Percentiles rank a stretch among this genome's conserved stretches.
These are phyloP conservation scores for Drosophila antonietae DNA, from an alignment of 2,888 invertebrate genomes.

Conservation along the genomic window DNA sequence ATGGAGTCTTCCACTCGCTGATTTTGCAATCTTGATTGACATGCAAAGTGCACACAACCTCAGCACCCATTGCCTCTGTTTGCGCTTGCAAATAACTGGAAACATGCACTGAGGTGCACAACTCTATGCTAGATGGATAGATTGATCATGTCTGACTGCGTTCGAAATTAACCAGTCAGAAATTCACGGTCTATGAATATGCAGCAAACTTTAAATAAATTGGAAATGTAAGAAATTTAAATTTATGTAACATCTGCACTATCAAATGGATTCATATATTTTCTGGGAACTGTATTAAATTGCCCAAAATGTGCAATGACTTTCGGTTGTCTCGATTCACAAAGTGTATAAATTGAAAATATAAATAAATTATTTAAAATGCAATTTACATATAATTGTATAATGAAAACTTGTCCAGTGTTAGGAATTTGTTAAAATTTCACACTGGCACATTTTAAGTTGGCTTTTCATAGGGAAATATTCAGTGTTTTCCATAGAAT, in stretches of 20 bases:
- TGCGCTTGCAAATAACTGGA: conserved; percentile 34
- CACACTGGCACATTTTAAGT: conserved; percentile 58
- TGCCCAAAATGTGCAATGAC: too few relatives aligned
- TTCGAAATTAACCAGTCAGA: conserved; percentile 1
- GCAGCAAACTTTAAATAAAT: not conserved
- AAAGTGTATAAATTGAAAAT: conserved; percentile 31
- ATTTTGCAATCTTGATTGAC: conserved; percentile 72
- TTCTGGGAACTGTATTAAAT: too few relatives aligned
- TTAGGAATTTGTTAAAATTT: conserved; percentile 55
- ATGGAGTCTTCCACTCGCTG: conserved; percentile 30
- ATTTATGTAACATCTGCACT: not conserved
- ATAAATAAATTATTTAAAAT: conserved; percentile 27
- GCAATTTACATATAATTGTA: conserved; percentile 29
- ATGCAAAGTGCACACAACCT: conserved; percentile 60
- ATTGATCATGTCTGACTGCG: not conserved
- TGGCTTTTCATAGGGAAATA: conserved; percentile 61
- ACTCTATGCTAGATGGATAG: not conserved
- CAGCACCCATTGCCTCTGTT: conserved; percentile 33
- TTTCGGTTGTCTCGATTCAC: not conserved
- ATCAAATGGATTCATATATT: not conserved
- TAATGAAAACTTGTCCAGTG: conserved; percentile 18
- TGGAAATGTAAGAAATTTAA: not conserved
- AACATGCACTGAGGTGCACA: conserved; percentile 9
- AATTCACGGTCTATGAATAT: not conserved
- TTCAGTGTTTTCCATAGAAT: conserved; percentile 64